Percentiles rank a stretch among this genome's conserved stretches.
Evolutionary conservation across 2,888 invertebrate species (phyloP).

Genomic region (Orchesellides sinensis): DNA sequence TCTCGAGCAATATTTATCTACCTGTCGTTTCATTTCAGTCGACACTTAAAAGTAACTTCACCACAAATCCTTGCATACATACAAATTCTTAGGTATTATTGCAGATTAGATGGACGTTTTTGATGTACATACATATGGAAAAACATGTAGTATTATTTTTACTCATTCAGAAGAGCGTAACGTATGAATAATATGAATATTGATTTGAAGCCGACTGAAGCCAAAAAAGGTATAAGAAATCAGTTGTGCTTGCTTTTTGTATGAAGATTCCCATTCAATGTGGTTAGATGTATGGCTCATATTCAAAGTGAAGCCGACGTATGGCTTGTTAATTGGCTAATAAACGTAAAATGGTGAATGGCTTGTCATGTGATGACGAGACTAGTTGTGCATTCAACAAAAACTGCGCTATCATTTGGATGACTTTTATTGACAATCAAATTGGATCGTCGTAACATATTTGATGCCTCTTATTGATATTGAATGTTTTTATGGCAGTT

Average conservation of each 20-base stretch:
- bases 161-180: slow-evolving; percentile 11
- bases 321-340: slow-evolving; percentile 63
- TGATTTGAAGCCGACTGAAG: slow-evolving; percentile 49
- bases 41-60: slow-evolving; percentile 19
- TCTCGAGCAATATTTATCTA: neutral
- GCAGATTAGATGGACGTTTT: neutral
- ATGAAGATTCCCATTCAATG: neutral
- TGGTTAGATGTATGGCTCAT: slow-evolving; percentile 21
- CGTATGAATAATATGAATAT: slow-evolving; percentile 46
- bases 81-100: too few relatives aligned
- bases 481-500: too few relatives aligned
- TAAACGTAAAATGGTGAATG: slow-evolving; percentile 58
- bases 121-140: slow-evolving; percentile 7
- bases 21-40: slow-evolving; percentile 3
- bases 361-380: slow-evolving; percentile 57
- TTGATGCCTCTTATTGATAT: too few relatives aligned
- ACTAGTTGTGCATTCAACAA: too few relatives aligned
- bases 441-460: slow-evolving; percentile 7
- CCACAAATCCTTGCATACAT: slow-evolving; percentile 40
- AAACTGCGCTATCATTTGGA: slow-evolving; percentile 14
- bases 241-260: neutral
- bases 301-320: slow-evolving; percentile 61
- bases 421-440: neutral
- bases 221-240: slow-evolving; percentile 20
- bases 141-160: neutral